Evolutionary conservation across 2,113 vertebrate species (phyloP), one percentile per base, ranked within the genome.

Genomic region (Motacilla alba): DNA sequence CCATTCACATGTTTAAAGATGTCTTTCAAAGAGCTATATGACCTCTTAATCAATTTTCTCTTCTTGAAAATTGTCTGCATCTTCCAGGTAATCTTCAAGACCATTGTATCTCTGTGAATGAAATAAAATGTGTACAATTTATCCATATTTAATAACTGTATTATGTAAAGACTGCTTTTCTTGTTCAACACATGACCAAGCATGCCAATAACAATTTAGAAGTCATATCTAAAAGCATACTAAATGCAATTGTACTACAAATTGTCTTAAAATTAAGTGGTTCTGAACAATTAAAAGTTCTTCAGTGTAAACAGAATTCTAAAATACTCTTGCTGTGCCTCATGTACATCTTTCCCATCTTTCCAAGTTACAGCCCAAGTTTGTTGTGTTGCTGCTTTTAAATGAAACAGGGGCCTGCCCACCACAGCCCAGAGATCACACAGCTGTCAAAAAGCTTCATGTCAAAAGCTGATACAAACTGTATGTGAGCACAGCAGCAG

Each of bases 11-110:
- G 87, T 96, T 95, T 80, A 55, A 97, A 87, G 59, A 58, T 62
- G 66, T 95, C 80, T 96, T 94, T 87, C 60, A 93, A 96, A 91
- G 69, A 92, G 88, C 74, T 66, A 2, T 26, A 50, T 50, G 66
- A 81, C 24, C 52, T 89, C 62, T 98, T 91, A 99, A 95, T 98
- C 98, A 75, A 98, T 95, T 91, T 98, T 98, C 95, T 99, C 98
- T 78, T 98, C 98, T 94, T 98, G 98, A 95, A 99, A 99, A 91
- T 12, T 97, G 96, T 98, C 98, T 44, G 98, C 98, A 73, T 68
- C 60, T 63, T 98, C 96, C 89, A 98, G 97, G 81, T 82, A 98
- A 19, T 92, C 89, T 97, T 99, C 74, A 81, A 99, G 98, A 84
- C 94, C 60, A 35, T 50, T 39, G 14, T 98, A 98, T 97, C 97